These are phyloP conservation scores for Synergus itoensis DNA, from an alignment of 2,888 invertebrate genomes.

Conservation along the genomic window DNA sequence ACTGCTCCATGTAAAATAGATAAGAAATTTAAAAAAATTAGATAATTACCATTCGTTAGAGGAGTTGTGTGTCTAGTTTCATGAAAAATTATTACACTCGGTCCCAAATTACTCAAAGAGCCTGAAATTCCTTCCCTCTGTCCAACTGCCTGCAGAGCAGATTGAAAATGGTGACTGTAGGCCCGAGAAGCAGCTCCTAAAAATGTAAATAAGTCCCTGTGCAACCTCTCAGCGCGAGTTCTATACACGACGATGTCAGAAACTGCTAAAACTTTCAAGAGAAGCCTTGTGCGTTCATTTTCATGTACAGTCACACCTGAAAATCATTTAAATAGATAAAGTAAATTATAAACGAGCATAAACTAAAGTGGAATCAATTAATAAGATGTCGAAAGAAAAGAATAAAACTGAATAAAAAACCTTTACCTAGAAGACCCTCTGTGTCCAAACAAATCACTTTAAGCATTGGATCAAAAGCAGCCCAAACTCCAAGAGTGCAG, in stretches of 20 bases:
- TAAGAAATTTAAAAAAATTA: constrained; percentile 25
- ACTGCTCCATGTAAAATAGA: too few species aligned
- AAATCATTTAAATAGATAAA: constrained; percentile 1
- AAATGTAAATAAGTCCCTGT: constrained; percentile 88
- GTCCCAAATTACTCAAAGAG: constrained; percentile 82
- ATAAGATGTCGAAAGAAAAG: not conserved
- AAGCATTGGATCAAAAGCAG: constrained; percentile 83
- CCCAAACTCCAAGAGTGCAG: constrained; percentile 89
- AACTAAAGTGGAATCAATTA: not conserved
- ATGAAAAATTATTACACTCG: constrained; percentile 88
- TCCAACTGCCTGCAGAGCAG: constrained; percentile 79
- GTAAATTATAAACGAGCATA: constrained; percentile 31
- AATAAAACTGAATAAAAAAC: constrained; percentile 20
- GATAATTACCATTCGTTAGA: constrained; percentile 79
- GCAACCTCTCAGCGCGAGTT: constrained; percentile 86
- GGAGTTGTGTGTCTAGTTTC: constrained; percentile 87
- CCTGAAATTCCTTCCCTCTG: constrained; percentile 75
- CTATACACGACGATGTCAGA: constrained; percentile 90
- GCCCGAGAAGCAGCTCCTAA: constrained; percentile 88
- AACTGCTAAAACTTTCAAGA: constrained; percentile 89
- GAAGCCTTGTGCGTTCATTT: constrained; percentile 83
- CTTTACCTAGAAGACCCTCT: constrained; percentile 86
- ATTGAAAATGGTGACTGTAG: constrained; percentile 86
- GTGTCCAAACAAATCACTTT: constrained; percentile 88
- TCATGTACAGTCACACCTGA: constrained; percentile 79